Evolutionary conservation across 2,113 vertebrate species (phyloP), one percentile per base, ranked within the genome.

Genomic region (Bubo blakistoni): DNA sequence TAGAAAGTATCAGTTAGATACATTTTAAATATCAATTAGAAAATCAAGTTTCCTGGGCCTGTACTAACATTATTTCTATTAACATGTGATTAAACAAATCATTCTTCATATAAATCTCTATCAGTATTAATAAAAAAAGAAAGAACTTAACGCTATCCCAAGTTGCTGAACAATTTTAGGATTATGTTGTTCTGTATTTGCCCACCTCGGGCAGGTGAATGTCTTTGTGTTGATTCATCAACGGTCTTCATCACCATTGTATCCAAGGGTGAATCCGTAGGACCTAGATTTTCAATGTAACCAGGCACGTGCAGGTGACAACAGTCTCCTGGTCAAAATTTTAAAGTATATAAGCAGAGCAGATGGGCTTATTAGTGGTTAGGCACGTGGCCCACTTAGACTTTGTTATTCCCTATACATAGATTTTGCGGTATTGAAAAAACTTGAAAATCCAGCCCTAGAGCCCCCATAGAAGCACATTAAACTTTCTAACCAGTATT

Each of bases 81-180:
- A 52, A 29, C 2, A 10, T 6, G 7, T 19, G 46, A 59, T 52
- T 51, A 58, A 96, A 49, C 3, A 84, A 55, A 55, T 52, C 0
- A 5, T 69, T 72, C 24, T 81, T 82, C 40, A n/a, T 3, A 0
- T 25, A 51, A 30, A 7, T 61, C 11, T 69, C 19, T 32, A 7
- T 61, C 25, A 69, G 42, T 79, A 74, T 87, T 34, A 44, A 65
- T 65, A 17, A 38, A 36, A 71, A 51, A 26, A 11, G 7, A 3
- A 57, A 22, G 8, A 54, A 32, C 5, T 69, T 81, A 77, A 30
- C 0, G 0, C 26, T 63, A 2, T 29, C 29, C 27, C 36, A 22
- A 16, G 13, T 21, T 42, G 5, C 1, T 62, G 73, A 42, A 73
- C 1, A 0, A 9, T 80, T 83, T 72, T 67, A 59, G 54, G 34